These are phyloP conservation scores for Apis cerana DNA, from an alignment of 1,140 invertebrate species.

Conservation along the genomic window DNA sequence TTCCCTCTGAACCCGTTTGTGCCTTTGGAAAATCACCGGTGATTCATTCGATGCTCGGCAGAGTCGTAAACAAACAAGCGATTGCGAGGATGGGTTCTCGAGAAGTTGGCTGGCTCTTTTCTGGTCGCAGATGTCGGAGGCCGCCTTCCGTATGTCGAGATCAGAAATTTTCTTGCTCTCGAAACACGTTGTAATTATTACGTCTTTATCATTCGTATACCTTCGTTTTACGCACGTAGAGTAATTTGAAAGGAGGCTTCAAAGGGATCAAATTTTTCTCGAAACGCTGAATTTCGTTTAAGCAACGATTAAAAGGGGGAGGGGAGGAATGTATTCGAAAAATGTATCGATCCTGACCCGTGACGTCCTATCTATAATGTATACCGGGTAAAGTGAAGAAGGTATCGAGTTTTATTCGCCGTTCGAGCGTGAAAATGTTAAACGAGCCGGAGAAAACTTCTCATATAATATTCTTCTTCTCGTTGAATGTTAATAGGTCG, in stretches of 20 bases:
- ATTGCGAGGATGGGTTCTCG: conserved; percentile 12
- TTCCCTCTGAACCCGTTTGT: background rate
- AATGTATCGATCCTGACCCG: too few species aligned
- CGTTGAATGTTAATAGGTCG: background rate
- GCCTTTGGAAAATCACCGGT: conserved; percentile 54
- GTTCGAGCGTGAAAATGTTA: background rate
- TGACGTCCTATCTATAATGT: background rate
- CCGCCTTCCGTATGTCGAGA: conserved; percentile 65
- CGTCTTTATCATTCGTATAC: too few species aligned
- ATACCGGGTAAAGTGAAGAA: background rate
- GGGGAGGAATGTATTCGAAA: background rate
- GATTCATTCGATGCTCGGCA: conserved; percentile 2
- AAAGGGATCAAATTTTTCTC: too few species aligned
- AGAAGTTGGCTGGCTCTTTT: conserved; percentile 10
- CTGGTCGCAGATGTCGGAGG: conserved; percentile 46
- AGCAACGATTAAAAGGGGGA: too few species aligned
- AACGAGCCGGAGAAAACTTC: background rate
- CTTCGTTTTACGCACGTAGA: too few species aligned
- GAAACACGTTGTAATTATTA: too few species aligned
- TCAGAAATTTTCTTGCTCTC: background rate
- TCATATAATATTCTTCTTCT: background rate
- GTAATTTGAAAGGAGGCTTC: too few species aligned
- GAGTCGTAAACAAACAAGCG: conserved; percentile 63
- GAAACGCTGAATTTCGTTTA: too few species aligned
- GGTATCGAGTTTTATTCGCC: too few species aligned